Base-by-base conservation (phyloP, 2,888 invertebrate species). In the Penaeus monodon region DNA sequence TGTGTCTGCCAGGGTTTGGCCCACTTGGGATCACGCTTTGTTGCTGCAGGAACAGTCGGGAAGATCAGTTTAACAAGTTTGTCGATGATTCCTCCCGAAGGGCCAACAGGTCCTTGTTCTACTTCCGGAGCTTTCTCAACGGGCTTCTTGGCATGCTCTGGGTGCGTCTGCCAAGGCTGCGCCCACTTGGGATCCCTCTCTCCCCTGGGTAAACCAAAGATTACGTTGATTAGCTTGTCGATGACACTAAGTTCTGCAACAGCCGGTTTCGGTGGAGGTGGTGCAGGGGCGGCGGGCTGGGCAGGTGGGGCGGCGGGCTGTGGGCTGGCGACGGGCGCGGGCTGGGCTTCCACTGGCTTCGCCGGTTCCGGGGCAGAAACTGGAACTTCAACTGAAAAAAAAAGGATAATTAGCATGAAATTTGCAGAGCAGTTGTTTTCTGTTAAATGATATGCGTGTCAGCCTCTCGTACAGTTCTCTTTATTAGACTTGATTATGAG, bases 1-100 rank as follows among this genome's bases (percentile, higher is more conserved):
- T 89, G 89, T 6, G 88, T 89, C 64, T 89, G 89, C 89, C 89
- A 89, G 22, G 89, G 89, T 44, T 84, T 33, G 6, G 89, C 81
- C 86, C 88, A 89, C 66, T 89, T 89, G 27, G 86, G 79, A 38
- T 88, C 89, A 44, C 84, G 64, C 29, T 68, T 38, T 22, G 63
- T 66, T 57, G 64, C 63, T 24, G 20, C 73, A 3, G 70, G 65
- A 57, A 20, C 44, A 12, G 65, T 57, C 0, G 80, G 68, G 76
- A 89, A 89, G 20, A 89, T 44, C 8, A 88, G 76, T 44, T 38
- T 81, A 24, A 89, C 79, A 20, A 89, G 65, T n/a, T 74, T 86
- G 57, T 88, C 83, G 20, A 89, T 57, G 29, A 88, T 74, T 44
- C 86, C 86, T 14, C 82, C 86, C 8, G 49, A 17, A 10, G 86